Conservation (phyloP, 2,113 vertebrate species). For the Pseudorhombus dupliciocellatus region DNA sequence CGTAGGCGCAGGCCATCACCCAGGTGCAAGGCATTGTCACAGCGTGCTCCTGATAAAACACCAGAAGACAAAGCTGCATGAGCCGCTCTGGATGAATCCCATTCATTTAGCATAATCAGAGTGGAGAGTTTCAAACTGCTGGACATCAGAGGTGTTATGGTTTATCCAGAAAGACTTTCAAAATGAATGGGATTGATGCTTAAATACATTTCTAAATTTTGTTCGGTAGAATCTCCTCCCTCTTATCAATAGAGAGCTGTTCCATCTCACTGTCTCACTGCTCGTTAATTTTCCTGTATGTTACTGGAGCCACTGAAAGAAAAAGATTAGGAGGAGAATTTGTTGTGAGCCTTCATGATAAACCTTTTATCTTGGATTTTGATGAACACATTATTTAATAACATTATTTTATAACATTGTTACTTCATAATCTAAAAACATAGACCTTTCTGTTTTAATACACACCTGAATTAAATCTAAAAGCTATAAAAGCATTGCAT, state of each 20-base stretch:
- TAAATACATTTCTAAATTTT: no score
- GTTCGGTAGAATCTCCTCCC: no score
- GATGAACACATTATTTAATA: background rate
- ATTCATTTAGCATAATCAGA: slow-evolving; percentile 43
- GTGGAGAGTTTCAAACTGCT: slow-evolving; percentile 5
- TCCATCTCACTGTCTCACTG: background rate
- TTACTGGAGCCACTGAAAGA: background rate
- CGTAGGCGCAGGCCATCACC: slow-evolving; percentile 99
- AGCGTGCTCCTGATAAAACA: slow-evolving; percentile 88
- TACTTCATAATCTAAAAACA: no score
- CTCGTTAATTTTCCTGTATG: background rate
- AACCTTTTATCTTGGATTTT: background rate
- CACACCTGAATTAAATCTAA: no score
- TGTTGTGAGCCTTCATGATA: background rate
- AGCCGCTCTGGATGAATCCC: slow-evolving; percentile 2
- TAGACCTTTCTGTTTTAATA: no score
- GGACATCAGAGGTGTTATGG: background rate
- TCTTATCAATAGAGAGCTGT: background rate
- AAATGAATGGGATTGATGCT: background rate
- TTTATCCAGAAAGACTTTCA: background rate
- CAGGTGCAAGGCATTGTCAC: slow-evolving; percentile 99
- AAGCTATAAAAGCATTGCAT: no score
- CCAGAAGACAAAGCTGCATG: slow-evolving; percentile 36
- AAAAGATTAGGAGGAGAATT: background rate
- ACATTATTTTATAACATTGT: background rate